phyloP scores from a whole-genome alignment of 1,140 invertebrate species.

The Aplysia californica region DNA sequence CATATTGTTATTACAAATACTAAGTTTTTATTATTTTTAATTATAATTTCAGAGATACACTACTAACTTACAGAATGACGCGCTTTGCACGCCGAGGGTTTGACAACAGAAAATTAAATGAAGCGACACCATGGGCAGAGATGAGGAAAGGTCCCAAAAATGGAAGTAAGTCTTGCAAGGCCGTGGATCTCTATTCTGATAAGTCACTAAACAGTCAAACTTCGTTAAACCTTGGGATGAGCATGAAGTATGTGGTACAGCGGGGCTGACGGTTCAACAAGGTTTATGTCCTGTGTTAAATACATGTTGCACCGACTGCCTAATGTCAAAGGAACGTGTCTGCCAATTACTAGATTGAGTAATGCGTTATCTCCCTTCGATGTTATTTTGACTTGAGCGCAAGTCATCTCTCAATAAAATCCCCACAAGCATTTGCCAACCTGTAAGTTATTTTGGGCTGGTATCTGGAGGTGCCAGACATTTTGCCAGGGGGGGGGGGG shows the following conservation, averaged over 20 bases:
- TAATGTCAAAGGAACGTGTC: neutral
- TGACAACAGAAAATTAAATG: conserved; percentile 27
- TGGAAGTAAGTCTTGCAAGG: neutral
- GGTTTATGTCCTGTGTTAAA: neutral
- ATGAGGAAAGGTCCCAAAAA: conserved; percentile 1
- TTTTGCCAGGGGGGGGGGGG: no score
- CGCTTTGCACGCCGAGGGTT: conserved; percentile 19
- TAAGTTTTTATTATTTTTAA: no score
- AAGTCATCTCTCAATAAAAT: no score
- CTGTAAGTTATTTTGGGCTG: no score
- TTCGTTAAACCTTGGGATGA: neutral
- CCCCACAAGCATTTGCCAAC: no score
- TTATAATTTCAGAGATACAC: no score
- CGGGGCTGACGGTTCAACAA: neutral
- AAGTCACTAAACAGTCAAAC: neutral
- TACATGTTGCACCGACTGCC: neutral
- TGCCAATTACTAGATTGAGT: no score
- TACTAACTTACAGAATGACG: conserved; percentile 25
- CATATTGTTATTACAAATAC: no score
- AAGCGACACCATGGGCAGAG: conserved; percentile 20
- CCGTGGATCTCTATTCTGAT: neutral
- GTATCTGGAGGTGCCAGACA: no score
- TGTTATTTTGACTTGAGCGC: no score
- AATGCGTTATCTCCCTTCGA: no score
- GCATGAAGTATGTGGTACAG: neutral